phyloP scores from a whole-genome alignment of 2,888 invertebrate genomes.

The Andrena flavipes region DNA sequence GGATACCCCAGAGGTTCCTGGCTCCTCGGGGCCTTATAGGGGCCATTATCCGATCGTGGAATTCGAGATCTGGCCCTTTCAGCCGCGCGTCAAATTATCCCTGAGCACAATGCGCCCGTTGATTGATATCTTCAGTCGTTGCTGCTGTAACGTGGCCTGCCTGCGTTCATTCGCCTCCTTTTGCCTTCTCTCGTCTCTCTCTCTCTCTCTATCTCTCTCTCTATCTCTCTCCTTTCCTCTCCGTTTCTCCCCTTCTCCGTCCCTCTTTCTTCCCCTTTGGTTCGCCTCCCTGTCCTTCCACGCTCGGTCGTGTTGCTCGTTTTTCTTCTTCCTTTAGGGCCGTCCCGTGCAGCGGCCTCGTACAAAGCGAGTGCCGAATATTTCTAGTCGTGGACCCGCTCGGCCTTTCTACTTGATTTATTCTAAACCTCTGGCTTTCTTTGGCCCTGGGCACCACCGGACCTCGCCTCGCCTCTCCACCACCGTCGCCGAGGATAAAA shows the following conservation, averaged over 20 bases:
- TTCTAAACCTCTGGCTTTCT: constrained; percentile 72
- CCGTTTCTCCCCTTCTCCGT: constrained; percentile 38
- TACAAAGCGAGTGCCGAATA: constrained; percentile 77
- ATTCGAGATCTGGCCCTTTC: constrained; percentile 82
- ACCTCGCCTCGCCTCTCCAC: constrained; percentile 1
- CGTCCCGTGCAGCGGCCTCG: constrained; percentile 70
- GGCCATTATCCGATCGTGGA: constrained; percentile 82
- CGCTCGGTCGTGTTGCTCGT: constrained; percentile 42
- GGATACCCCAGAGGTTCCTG: constrained; percentile 55
- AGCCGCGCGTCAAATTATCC: constrained; percentile 83
- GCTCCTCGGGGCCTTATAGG: constrained; percentile 69
- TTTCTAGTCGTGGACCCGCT: constrained; percentile 74
- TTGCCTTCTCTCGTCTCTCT: constrained; percentile 43
- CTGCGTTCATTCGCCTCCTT: constrained; percentile 55
- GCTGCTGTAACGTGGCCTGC: constrained; percentile 73
- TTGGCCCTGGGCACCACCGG: constrained; percentile 36
- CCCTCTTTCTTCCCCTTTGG: constrained; percentile 23
- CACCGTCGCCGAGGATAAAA: background rate
- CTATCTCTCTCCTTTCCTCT: constrained; percentile 44
- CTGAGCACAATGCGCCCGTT: constrained; percentile 82
- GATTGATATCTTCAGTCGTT: constrained; percentile 83
- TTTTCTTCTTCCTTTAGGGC: constrained; percentile 62
- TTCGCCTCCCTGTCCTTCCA: constrained; percentile 44
- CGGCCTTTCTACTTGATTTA: constrained; percentile 81
- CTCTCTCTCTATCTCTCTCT: constrained; percentile 28